A percentile compares a stretch with the other conserved stretches of the same genome.
Evolutionary conservation across 2,888 invertebrate genomes (phyloP).

Genomic region (Xanthia icteritia): DNA sequence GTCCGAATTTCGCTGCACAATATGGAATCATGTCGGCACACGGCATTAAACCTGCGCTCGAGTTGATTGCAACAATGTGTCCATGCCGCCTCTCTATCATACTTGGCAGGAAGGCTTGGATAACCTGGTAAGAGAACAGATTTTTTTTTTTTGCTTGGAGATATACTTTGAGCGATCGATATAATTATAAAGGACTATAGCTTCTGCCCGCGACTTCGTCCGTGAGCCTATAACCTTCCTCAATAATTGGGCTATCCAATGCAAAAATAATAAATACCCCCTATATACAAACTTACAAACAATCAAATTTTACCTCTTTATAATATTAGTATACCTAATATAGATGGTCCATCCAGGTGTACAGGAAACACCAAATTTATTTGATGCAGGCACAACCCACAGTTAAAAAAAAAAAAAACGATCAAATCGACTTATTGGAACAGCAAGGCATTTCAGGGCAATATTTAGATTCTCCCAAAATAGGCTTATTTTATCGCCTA

Average conservation of each 20-base stretch:
- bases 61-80: slow-evolving; percentile 87
- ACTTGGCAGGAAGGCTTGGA: slow-evolving; percentile 85
- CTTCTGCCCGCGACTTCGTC: too few species aligned
- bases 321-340: neutral
- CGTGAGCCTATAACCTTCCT: too few species aligned
- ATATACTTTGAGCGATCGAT: neutral
- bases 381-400: neutral
- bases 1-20: slow-evolving; percentile 86
- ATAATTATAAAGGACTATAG: neutral
- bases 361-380: neutral
- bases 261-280: too few species aligned
- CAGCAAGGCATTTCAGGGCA: neutral
- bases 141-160: neutral
- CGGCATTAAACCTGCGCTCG: slow-evolving; percentile 84
- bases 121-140: slow-evolving; percentile 73
- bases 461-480: neutral
- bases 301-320: too few species aligned
- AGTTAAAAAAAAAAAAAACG: too few species aligned
- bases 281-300: too few species aligned
- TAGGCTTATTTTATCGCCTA: neutral
- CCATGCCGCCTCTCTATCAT: slow-evolving; percentile 87
- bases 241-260: too few species aligned
- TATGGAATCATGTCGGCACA: slow-evolving; percentile 85
- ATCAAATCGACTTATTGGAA: neutral
- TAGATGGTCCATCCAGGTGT: neutral